Percentiles rank a stretch among this genome's conserved stretches.
phyloP scores from a whole-genome alignment of 1,140 invertebrate species.

The Odontomachus brunneus region DNA sequence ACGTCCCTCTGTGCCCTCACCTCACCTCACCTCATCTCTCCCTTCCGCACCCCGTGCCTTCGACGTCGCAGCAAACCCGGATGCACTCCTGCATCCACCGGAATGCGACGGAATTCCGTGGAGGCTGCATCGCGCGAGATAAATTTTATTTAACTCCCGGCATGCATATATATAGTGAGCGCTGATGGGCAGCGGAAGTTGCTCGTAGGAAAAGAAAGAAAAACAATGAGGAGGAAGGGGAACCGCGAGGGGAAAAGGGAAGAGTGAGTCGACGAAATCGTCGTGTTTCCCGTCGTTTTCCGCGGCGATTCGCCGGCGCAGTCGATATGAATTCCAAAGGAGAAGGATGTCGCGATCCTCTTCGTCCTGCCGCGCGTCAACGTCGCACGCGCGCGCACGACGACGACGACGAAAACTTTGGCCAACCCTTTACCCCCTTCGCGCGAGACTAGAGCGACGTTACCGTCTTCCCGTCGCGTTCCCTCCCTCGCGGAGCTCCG shows the following conservation, averaged over 20 bases:
- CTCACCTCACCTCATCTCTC: not conserved
- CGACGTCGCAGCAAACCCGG: conserved; percentile 60
- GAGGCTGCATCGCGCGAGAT: conserved; percentile 74
- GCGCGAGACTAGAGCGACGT: conserved; percentile 12
- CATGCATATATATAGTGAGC: not conserved
- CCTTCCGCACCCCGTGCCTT: not conserved
- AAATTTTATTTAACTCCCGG: conserved; percentile 77
- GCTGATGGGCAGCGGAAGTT: conserved; percentile 56
- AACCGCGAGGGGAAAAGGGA: not conserved
- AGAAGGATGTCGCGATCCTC: conserved; percentile 55
- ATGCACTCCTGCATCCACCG: conserved; percentile 65
- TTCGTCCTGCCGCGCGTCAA: conserved; percentile 13
- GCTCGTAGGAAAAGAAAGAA: conserved; percentile 7
- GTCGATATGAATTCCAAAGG: conserved; percentile 63
- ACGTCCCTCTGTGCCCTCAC: not conserved
- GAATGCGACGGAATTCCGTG: conserved; percentile 75
- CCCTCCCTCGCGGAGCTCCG: conserved; percentile 8
- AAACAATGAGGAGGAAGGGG: not conserved
- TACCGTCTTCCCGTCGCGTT: not conserved
- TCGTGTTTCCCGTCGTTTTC: conserved; percentile 48
- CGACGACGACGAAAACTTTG: conserved; percentile 4
- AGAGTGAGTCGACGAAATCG: conserved; percentile 32
- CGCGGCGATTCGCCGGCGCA: conserved; percentile 39
- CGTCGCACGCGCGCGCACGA: not conserved
- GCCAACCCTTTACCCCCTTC: not conserved